phyloP scores from a whole-genome alignment of 2,797 vertebrate species.

The Lophotriccus pileatus region DNA sequence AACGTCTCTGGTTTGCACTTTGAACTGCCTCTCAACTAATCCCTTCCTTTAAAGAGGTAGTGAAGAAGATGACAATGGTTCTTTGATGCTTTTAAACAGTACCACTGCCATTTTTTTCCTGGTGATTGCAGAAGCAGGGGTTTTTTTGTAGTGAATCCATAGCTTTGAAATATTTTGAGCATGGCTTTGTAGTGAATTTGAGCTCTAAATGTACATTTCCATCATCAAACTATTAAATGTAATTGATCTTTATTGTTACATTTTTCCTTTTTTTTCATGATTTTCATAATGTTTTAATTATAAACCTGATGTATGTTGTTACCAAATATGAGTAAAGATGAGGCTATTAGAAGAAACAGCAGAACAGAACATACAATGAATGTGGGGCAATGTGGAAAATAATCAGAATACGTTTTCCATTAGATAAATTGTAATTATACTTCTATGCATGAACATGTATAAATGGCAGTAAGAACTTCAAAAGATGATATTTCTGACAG shows the following conservation, averaged over 20 bases:
- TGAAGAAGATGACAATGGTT: background rate
- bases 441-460: background rate
- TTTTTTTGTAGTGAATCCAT: background rate
- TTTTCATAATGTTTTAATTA: constrained; percentile 29
- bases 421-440: constrained; percentile 9
- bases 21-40: constrained; percentile 62
- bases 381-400: background rate
- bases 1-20: constrained; percentile 54
- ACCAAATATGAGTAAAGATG: background rate
- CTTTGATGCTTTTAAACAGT: constrained; percentile 63
- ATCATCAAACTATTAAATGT: background rate
- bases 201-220: constrained; percentile 1
- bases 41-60: constrained; percentile 50
- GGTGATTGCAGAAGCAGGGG: background rate
- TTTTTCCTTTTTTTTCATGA: background rate
- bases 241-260: background rate
- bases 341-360: background rate
- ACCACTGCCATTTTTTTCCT: constrained; percentile 6
- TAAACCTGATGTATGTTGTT: background rate
- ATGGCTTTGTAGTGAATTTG: constrained; percentile 12
- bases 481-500: constrained; percentile 5
- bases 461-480: constrained; percentile 7
- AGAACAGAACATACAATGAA: background rate
- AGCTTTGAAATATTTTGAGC: constrained; percentile 10
- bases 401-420: background rate